Conservation (phyloP, 2,113 vertebrate genomes). For the Oxyura jamaicensis region DNA sequence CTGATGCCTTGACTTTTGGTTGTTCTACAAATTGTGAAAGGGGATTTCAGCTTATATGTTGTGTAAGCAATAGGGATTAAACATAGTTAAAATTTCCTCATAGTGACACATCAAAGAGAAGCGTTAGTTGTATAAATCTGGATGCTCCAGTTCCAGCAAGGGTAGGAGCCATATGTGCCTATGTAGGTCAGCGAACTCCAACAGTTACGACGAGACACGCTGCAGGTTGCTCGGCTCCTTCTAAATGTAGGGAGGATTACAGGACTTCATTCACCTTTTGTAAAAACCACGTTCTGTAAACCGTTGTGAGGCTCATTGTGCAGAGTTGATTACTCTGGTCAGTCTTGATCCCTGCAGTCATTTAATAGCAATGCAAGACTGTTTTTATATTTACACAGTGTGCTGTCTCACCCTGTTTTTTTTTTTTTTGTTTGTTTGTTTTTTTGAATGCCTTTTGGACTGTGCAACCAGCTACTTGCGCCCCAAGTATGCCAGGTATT, state of each 20-base stretch:
- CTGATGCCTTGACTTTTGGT: neutral
- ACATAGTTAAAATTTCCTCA: neutral
- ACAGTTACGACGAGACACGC: neutral
- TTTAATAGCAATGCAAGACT: neutral
- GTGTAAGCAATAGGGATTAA: neutral
- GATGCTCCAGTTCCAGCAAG: constrained; percentile 21
- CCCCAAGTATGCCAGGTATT: neutral
- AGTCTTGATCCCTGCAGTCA: neutral
- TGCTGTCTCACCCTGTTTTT: neutral
- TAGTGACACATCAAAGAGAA: constrained; percentile 35
- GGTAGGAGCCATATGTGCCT: neutral
- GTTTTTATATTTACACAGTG: neutral
- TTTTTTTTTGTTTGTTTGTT: constrained; percentile 18
- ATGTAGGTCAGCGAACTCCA: neutral
- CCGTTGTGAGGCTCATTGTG: neutral
- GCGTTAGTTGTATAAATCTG: neutral
- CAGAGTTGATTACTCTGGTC: neutral
- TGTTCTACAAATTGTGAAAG: neutral
- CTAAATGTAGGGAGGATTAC: neutral
- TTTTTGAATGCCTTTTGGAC: neutral
- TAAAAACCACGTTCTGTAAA: neutral
- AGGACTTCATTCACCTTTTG: neutral
- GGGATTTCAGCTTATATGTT: neutral
- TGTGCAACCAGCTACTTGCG: neutral
- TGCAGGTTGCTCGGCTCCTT: neutral